Evolutionary conservation across 2,888 invertebrate genomes (phyloP).

Genomic region (Nephrotoma guestfalica): DNA sequence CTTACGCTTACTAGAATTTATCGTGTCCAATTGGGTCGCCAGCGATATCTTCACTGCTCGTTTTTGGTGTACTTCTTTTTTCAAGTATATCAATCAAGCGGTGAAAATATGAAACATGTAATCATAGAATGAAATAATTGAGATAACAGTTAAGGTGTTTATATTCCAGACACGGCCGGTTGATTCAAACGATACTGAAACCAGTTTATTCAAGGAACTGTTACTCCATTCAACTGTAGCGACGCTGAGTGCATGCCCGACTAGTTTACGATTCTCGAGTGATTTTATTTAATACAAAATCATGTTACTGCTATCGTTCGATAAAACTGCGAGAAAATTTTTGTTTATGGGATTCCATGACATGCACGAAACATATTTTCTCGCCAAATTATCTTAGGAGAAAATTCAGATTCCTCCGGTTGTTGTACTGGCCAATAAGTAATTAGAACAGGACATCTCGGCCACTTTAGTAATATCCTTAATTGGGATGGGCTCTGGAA

Average conservation of each 20-base stretch:
- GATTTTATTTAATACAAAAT: not conserved
- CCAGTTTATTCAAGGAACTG: conserved; percentile 20
- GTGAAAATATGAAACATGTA: conserved; percentile 29
- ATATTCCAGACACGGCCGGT: conserved; percentile 27
- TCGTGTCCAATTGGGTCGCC: not conserved
- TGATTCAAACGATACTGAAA: conserved; percentile 27
- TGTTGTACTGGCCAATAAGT: conserved; percentile 22
- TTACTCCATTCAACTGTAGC: conserved; percentile 28
- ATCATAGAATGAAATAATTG: conserved; percentile 24
- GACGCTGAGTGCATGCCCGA: conserved; percentile 13
- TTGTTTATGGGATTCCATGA: conserved; percentile 22
- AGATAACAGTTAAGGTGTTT: conserved; percentile 17
- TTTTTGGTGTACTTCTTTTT: not conserved
- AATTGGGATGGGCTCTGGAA: not conserved
- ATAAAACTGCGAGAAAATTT: conserved; percentile 22
- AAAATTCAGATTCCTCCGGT: conserved; percentile 20
- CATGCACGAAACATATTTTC: conserved; percentile 27
- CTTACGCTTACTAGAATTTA: not conserved
- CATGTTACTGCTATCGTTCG: conserved; percentile 10
- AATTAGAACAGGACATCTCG: not conserved
- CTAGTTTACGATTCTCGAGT: not conserved
- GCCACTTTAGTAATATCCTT: not conserved
- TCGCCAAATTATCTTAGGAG: not conserved
- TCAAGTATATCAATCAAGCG: conserved; percentile 17
- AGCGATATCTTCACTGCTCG: not conserved